Percentiles rank a stretch among this genome's conserved stretches.
These are phyloP conservation scores for Pissodes strobi DNA, from an alignment of 1,140 invertebrate species.

Conservation along the genomic window DNA sequence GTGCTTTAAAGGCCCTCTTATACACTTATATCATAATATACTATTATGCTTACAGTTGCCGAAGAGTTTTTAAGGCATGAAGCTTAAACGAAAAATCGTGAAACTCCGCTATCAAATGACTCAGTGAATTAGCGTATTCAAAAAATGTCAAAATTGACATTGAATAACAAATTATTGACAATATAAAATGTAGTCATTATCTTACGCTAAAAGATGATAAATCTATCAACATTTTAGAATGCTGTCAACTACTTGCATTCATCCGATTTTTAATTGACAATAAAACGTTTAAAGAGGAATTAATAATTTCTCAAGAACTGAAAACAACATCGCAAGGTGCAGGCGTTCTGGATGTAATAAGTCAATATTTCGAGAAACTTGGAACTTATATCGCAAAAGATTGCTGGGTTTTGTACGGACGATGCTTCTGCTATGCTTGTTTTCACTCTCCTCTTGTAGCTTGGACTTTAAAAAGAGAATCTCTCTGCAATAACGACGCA, in stretches of 20 bases:
- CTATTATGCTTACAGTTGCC: too few species aligned
- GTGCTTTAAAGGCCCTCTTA: too few species aligned
- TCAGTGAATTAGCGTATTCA: too few species aligned
- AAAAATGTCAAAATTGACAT: too few species aligned
- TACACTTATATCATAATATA: too few species aligned
- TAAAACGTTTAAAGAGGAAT: neutral
- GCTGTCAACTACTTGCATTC: too few species aligned
- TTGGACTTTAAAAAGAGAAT: conserved; percentile 47
- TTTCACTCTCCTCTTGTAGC: conserved; percentile 46
- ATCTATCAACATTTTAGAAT: neutral
- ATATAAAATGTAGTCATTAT: too few species aligned
- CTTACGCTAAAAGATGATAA: neutral
- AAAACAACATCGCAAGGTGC: conserved; percentile 43
- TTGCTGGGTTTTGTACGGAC: conserved; percentile 9
- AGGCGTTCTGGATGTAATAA: conserved; percentile 40
- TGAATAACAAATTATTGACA: too few species aligned
- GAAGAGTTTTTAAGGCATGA: too few species aligned
- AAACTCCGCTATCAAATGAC: too few species aligned
- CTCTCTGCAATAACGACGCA: conserved; percentile 39
- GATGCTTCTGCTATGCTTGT: conserved; percentile 46
- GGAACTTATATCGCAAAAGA: conserved; percentile 18
- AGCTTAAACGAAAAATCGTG: too few species aligned
- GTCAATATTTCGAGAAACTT: conserved; percentile 45
- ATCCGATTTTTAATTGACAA: conserved; percentile 6
- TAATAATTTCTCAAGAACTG: conserved; percentile 9